Conservation (phyloP, 2,797 vertebrate genomes). For the Acrocephalus scirpaceus region DNA sequence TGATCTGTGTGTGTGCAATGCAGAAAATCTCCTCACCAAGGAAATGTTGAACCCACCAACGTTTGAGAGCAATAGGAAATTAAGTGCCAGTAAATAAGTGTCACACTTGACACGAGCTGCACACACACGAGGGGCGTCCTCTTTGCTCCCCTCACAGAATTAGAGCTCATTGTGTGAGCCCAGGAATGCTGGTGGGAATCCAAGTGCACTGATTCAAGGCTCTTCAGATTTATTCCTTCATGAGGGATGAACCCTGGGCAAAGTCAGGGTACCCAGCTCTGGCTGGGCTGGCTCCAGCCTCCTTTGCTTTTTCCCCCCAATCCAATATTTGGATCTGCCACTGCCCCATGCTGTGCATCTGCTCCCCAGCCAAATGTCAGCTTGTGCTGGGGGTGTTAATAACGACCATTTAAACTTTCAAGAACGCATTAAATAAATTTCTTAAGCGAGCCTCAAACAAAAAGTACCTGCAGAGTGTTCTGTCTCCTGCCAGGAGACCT, state of each 20-base stretch:
- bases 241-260: not conserved
- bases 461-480: constrained; percentile 31
- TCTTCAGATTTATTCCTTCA: not conserved
- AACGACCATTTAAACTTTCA: constrained; percentile 58
- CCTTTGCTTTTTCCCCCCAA: not conserved
- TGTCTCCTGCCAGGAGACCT: constrained; percentile 37
- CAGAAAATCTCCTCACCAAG: not conserved
- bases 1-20: constrained; percentile 26
- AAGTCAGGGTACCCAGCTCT: not conserved
- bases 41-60: not conserved
- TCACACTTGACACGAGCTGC: constrained; percentile 20
- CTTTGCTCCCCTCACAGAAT: not conserved
- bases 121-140: not conserved
- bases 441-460: constrained; percentile 40
- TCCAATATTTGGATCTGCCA: not conserved
- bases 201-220: not conserved
- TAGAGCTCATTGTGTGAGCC: not conserved
- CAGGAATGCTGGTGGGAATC: not conserved
- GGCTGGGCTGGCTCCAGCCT: not conserved
- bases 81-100: constrained; percentile 6
- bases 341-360: constrained; percentile 44
- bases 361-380: constrained; percentile 57
- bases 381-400: constrained; percentile 55
- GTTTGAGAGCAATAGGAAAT: constrained; percentile 4
- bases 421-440: constrained; percentile 55